Evolutionary conservation across 2,113 vertebrate genomes (phyloP), one percentile per base, ranked within the genome.

Genomic region (Speoplatyrhinus poulsoni): DNA sequence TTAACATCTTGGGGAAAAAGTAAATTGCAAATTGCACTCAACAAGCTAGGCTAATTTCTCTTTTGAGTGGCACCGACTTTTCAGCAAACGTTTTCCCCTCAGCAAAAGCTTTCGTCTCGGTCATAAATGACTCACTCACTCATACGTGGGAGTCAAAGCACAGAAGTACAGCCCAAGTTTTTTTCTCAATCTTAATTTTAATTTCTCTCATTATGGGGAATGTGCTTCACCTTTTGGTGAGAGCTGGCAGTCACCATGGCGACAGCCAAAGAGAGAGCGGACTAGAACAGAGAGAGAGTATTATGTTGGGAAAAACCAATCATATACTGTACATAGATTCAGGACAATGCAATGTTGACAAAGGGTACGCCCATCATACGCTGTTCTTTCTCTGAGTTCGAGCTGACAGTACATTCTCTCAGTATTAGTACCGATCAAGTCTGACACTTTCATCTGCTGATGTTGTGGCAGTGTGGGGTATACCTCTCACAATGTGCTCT

Each of bases 81-180:
- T 26, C 55, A 57, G 16, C n/a, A 1, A 70, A 55, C 16, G n/a
- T 69, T 79, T 62, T 71, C 79, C 82, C 75, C 64, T 69, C 33
- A 16, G 69, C 74, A 71, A 79, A 85, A 72, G 73, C 80, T 73
- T 68, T 84, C 69, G 16, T 82, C 77, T 82, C 79, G 70, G 69
- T 82, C 76, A 67, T 55, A 64, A 64, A 68, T 89, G 87, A 90
- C 70, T 90, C 82, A 90, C 65, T 74, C 73, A 36, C n/a, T 19
- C n/a, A 1, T 46, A 62, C 49, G 89, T 88, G 82, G 87, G 89
- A 83, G 83, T 76, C 72, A 63, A 41, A 82, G 69, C 72, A 58
- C 63, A 60, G 1, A 76, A 81, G 73, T 76, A 74, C 68, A 62
- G 77, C 72, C 74, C 81, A 86, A 87, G 81, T 87, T 90, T 83